Percentiles rank a stretch among this genome's conserved stretches.
These are phyloP conservation scores for Drosophila takahashii DNA, from an alignment of 1,140 invertebrate species.

Conservation along the genomic window DNA sequence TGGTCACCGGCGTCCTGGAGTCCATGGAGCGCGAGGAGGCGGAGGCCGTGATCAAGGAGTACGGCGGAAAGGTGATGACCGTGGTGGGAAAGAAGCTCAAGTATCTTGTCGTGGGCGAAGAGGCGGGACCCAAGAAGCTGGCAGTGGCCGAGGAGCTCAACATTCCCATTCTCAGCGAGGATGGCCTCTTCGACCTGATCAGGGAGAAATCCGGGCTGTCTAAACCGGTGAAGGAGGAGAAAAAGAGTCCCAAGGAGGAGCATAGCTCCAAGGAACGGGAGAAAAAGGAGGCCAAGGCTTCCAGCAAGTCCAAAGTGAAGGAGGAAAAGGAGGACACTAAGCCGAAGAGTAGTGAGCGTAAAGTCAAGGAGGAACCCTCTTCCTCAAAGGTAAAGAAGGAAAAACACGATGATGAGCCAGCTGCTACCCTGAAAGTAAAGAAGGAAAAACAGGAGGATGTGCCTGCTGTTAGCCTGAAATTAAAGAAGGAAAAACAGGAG, in stretches of 20 bases:
- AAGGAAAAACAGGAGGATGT: conserved; percentile 24
- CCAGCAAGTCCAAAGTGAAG: conserved; percentile 13
- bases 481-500: conserved; percentile 1
- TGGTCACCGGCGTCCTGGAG: conserved; percentile 95
- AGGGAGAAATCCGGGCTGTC: conserved; percentile 85
- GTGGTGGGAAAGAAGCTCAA: conserved; percentile 91
- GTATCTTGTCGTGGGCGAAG: conserved; percentile 93
- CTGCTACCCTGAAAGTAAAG: conserved; percentile 30
- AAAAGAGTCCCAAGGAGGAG: conserved; percentile 33
- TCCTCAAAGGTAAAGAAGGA: conserved; percentile 4
- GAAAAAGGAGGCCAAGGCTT: conserved; percentile 14
- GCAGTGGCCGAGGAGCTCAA: conserved; percentile 90
- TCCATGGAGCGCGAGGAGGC: conserved; percentile 94
- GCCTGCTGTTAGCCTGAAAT: conserved; percentile 23
- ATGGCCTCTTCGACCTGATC: conserved; percentile 93
- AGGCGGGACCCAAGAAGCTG: conserved; percentile 93
- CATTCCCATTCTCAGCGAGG: conserved; percentile 91
- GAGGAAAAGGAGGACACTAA: conserved; percentile 19
- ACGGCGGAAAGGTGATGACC: conserved; percentile 92
- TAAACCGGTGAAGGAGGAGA: conserved; percentile 27
- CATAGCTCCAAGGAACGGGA: conserved; percentile 42
- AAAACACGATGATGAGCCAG: not conserved
- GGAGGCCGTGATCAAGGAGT: conserved; percentile 90
- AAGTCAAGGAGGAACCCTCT: conserved; percentile 10
- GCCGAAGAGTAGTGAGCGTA: conserved; percentile 2